Evolutionary conservation across 64 coral and sea anemone genomes (phyloP), one percentile per base, ranked within the genome.

Genomic region (Astreopora myriophthalma): DNA sequence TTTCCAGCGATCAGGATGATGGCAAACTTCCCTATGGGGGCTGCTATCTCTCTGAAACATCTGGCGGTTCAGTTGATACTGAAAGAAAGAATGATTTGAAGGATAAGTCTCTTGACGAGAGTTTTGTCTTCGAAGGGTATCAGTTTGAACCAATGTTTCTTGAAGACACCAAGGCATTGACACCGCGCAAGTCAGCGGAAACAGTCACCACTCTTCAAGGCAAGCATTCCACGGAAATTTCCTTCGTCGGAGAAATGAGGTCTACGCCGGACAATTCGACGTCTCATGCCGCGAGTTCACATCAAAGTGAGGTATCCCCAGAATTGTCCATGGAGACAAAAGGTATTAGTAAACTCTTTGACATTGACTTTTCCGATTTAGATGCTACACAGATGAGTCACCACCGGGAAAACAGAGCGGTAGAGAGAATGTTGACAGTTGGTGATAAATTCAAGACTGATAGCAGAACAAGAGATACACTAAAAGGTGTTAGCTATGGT

Each of bases 331-430:
- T 48, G 8, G 70, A 75, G 34, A 60, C 86, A 55, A 24, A 88
- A n/a, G 33, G 34, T 20, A 90, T 91, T 32, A 69, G 28, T 16
- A 78, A 89, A 31, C 22, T 83, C 20, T 83, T 83, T 61, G 79
- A 83, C 7, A 32, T 83, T 8, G 55, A 83, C 48, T 83, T 83
- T n/a, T 60, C 6, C n/a, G 57, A 83, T 37, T 60, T 26, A 16
- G 79, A 64, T 83, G 79, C 34, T 35, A 64, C 29, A n/a, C n/a
- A n/a, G 1, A 64, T 35, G 57, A 64, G 28, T 64, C 14, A 11
- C 20, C 55, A 65, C n/a, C 33, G 8, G 8, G 79, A 64, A 23
- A 39, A 36, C 22, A 34, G 19, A 24, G 32, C 57, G 26, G 6
- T 83, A 2, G 38, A 65, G 17, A 63, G 79, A 38, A 83, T 83